Evolutionary conservation across 2,888 invertebrate genomes (phyloP), one percentile per base, ranked within the genome.

Genomic region (Leuctra nigra): DNA sequence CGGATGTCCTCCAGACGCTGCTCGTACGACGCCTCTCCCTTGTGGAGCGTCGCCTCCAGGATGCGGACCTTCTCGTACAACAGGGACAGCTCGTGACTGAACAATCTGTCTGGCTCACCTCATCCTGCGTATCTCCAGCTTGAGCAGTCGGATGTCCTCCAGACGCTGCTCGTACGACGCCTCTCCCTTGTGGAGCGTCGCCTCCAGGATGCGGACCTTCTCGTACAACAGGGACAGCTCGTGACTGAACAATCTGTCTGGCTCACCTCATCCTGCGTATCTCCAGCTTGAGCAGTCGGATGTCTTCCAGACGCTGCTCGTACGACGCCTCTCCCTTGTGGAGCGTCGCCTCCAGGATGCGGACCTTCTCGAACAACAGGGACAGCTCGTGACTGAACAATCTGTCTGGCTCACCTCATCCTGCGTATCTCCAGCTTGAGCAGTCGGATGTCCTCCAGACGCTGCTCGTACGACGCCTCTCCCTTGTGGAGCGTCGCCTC

Each of bases 101-200:
- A n/a, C n/a, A n/a, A n/a, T n/a, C n/a, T n/a, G n/a, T n/a, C n/a
- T n/a, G n/a, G n/a, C n/a, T n/a, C n/a, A 47, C 47, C 47, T 47
- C 16, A 94, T 72, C 61, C 87, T 79, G 56, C 82, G 82, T 4
- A 90, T 82, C 46, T 95, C 94, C 39, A 90, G 73, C 64, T 92
- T 89, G 18, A 96, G 75, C 4, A 94, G 75, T 0, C 87, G 77
- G 54, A 94, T 90, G 64, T 95, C 95, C 62, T 90, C 87, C 22
- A 91, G 72, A 6, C 90, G 77, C 67, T 88, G 84, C 54, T 85
- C 83, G 69, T 91, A 91, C 61, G 87, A 85, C 0, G 76, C 74
- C 67, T 88, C 85, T 2, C 87, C 92, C 69, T 86, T 81, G 65
- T 85, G 83, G 54, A 94, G 69, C 0, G 88, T 88, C n/a, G 82